phyloP scores from a whole-genome alignment of 1,140 invertebrate species.

The Bombus affinis region DNA sequence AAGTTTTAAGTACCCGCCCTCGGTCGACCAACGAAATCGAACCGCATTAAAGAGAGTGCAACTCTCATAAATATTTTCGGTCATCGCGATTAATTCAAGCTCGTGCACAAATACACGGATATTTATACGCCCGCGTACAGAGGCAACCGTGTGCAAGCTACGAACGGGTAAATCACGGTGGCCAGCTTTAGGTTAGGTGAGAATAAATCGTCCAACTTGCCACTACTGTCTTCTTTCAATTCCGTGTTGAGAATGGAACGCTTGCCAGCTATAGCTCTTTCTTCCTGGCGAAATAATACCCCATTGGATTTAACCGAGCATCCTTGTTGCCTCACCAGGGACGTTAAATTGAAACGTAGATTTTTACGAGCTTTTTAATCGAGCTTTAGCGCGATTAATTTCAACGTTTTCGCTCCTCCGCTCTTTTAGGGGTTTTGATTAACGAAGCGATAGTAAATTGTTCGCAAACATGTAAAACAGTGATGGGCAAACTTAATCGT shows the following conservation, averaged over 20 bases:
- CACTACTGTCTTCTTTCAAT: not conserved
- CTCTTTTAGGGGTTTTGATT: no score
- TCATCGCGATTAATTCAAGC: slow-evolving; percentile 19
- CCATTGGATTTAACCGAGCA: not conserved
- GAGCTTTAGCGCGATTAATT: not conserved
- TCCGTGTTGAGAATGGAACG: not conserved
- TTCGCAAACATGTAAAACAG: no score
- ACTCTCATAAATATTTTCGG: slow-evolving; percentile 19
- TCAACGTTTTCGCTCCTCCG: not conserved
- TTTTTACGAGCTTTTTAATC: not conserved
- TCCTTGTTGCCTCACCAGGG: not conserved
- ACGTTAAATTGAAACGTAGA: not conserved
- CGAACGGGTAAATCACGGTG: slow-evolving; percentile 1
- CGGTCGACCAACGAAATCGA: slow-evolving; percentile 8
- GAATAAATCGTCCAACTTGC: slow-evolving; percentile 17
- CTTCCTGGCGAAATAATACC: slow-evolving; percentile 2
- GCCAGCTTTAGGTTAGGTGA: not conserved
- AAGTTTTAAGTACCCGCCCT: slow-evolving; percentile 19
- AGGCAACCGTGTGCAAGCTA: no score
- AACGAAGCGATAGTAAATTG: no score
- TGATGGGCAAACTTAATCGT: no score
- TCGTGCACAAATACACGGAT: not conserved
- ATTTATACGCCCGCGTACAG: no score
- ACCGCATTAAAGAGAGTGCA: not conserved
- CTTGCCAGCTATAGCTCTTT: not conserved